Conservation (phyloP, 2,797 vertebrate genomes). For the Amblyopsis hoosieri region DNA sequence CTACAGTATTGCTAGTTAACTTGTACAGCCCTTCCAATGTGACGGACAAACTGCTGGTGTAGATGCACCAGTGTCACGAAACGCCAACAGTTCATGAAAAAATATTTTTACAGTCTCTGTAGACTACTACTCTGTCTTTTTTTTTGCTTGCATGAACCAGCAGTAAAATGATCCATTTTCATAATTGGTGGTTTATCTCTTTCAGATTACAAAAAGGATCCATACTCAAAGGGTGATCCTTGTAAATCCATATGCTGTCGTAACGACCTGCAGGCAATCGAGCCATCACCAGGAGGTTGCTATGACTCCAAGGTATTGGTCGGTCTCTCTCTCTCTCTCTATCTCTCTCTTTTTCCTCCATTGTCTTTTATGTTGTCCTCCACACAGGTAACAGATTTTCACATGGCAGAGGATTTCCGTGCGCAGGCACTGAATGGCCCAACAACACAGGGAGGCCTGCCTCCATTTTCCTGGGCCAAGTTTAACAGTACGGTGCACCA, state of each 20-base stretch:
- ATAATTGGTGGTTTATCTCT: not conserved
- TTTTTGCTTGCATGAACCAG: not conserved
- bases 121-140: not conserved
- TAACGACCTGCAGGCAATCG: conserved; percentile 75
- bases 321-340: not conserved
- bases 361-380: not conserved
- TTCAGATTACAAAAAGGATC: conserved; percentile 87
- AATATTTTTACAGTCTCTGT: too few relatives aligned
- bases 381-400: conserved; percentile 85
- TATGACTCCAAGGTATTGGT: conserved; percentile 91
- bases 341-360: not conserved
- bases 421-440: conserved; percentile 88
- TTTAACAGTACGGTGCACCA: conserved; percentile 84
- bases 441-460: conserved; percentile 84
- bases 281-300: conserved; percentile 83
- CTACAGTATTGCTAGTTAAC: too few relatives aligned
- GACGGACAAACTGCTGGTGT: too few relatives aligned
- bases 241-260: conserved; percentile 93
- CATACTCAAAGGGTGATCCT: conserved; percentile 84
- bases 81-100: too few relatives aligned
- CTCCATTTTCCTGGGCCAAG: conserved; percentile 82
- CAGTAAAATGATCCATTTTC: too few relatives aligned
- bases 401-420: conserved; percentile 77
- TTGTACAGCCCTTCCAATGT: too few relatives aligned
- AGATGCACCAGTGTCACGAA: too few relatives aligned